Evolutionary conservation across 2,888 invertebrate genomes (phyloP).

Genomic region (Octonoba sinensis): DNA sequence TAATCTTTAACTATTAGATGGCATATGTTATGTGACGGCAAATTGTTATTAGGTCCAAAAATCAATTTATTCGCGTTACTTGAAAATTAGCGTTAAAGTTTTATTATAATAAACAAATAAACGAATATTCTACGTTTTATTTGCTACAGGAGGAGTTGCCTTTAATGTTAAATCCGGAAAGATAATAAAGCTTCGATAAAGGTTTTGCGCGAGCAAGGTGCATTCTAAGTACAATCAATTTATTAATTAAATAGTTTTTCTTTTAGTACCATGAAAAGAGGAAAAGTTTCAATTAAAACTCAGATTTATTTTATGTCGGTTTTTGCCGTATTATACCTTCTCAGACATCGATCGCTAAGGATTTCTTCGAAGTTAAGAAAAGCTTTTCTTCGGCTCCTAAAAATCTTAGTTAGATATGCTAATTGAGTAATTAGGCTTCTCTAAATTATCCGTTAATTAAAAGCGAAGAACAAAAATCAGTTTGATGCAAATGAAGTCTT

Average conservation of each 20-base stretch:
- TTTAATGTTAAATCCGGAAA: background rate
- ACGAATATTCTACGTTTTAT: too few species aligned
- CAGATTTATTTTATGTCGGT: background rate
- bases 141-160: too few species aligned
- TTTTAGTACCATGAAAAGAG: too few species aligned
- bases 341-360: background rate
- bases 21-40: too few species aligned
- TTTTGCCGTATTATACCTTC: background rate
- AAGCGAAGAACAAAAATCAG: background rate
- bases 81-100: too few species aligned
- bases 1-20: too few species aligned
- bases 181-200: background rate
- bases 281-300: background rate
- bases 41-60: too few species aligned
- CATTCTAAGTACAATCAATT: background rate
- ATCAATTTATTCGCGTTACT: too few species aligned
- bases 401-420: slow-evolving; percentile 3
- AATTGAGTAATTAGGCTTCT: slow-evolving; percentile 14
- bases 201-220: background rate
- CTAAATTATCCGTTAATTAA: slow-evolving; percentile 7
- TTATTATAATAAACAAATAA: too few species aligned
- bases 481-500: background rate
- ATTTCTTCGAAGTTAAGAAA: background rate
- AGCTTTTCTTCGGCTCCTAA: background rate
- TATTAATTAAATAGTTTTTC: background rate